Evolutionary conservation across 2,888 invertebrate species (phyloP), one percentile per base, ranked within the genome.

Genomic region (Acrobasis suavella): DNA sequence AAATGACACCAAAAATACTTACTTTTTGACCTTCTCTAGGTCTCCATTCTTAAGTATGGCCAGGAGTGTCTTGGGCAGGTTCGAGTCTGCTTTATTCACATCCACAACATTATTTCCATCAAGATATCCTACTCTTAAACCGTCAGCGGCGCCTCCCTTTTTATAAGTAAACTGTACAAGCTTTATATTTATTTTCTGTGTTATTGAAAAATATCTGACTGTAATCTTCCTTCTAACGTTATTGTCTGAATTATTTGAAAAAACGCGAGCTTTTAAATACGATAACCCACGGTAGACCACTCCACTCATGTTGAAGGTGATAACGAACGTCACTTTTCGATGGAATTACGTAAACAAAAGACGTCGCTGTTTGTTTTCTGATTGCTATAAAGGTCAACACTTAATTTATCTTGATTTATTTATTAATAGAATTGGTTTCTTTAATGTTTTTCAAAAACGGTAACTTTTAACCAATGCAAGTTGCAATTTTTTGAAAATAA

Each of bases 91-190:
- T 70, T 95, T 95, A 67, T 95, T 94, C 69, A 97, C 93, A 70
- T 95, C 95, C 1, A 95, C 94, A 8, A 95, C 94, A 32, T 94
- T 94, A 60, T 94, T 90, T 14, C 93, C 92, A 0, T 94, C 91
- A 39, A 96, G 89, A 68, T 94, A 95, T 2, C 96, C 97, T n/a
- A 60, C 60, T 42, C 60, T 16, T 15, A 60, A 8, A 7, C 50
- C 59, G 50, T 50, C n/a, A n/a, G n/a, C 49, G 96, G 89, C n/a
- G 95, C 94, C 62, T 94, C 90, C 1, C n/a, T 92, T 91, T 70
- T 93, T 67, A 42, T 83, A 89, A 55, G 89, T 86, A 81, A 95
- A 96, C 76, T 96, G 96, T 55, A 96, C 94, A 71, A 96, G 94
- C 75, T 96, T 95, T 95, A 95, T 95, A 46, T 91, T 93, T 76